Conservation (phyloP, 2,113 vertebrate genomes). For the Mus musculus region DNA sequence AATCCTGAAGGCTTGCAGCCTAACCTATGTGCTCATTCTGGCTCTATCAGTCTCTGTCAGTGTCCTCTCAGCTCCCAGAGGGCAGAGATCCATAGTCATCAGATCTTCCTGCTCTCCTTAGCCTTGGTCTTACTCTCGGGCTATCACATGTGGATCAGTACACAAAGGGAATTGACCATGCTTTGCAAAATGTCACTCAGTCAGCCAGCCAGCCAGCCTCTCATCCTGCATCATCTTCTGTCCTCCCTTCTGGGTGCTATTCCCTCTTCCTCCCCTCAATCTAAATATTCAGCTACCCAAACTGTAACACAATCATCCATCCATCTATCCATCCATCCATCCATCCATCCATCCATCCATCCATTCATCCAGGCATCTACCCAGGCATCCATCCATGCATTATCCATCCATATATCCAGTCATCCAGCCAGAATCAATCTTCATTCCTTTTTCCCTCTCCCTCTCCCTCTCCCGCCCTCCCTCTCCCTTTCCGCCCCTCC, state of each 20-base stretch:
- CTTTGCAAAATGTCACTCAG: not conserved
- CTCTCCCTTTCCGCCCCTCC: not conserved
- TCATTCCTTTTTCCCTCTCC: not conserved
- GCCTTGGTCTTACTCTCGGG: not conserved
- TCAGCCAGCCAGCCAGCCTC: not conserved
- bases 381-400: not conserved
- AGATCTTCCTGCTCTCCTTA: not conserved
- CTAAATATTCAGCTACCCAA: not conserved
- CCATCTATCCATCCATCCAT: not conserved
- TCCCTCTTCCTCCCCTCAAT: not conserved
- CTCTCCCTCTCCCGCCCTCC: not conserved
- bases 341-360: not conserved
- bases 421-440: not conserved
- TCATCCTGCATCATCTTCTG: not conserved
- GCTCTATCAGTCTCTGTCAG: not conserved
- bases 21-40: rapidly evolving
- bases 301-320: not conserved
- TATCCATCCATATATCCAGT: too few species aligned
- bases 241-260: not conserved
- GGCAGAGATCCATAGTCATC: not conserved
- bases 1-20: not conserved
- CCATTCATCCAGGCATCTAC: not conserved
- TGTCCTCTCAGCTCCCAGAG: not conserved
- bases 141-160: not conserved
- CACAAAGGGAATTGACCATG: not conserved